Evolutionary conservation across 2,797 vertebrate species (phyloP).

Genomic region (Rhabdomys pumilio): DNA sequence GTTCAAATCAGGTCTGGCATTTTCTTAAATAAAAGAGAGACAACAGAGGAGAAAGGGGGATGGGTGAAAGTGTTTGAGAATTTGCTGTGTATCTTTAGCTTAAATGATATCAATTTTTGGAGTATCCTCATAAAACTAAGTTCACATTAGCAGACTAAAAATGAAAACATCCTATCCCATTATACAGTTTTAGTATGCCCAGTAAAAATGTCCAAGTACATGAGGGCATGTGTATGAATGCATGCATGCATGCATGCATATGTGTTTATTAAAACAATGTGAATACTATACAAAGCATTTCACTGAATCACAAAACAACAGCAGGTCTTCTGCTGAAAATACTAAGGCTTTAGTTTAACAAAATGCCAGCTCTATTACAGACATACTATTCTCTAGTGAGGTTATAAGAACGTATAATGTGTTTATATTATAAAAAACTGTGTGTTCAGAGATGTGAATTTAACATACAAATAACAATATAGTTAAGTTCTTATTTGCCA

Average conservation of each 20-base stretch:
- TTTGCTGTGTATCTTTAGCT: neutral
- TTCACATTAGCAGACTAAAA: conserved; percentile 18
- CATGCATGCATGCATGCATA: neutral
- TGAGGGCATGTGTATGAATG: neutral
- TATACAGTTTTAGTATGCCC: neutral
- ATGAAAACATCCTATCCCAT: neutral
- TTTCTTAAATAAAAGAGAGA: neutral
- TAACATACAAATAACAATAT: conserved; percentile 20
- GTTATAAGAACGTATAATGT: conserved; percentile 76
- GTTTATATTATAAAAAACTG: conserved; percentile 84
- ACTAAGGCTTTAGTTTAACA: conserved; percentile 83
- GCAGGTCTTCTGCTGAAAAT: conserved; percentile 43
- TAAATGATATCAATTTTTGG: conserved; percentile 9
- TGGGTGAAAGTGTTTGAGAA: neutral
- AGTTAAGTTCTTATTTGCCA: conserved; percentile 27
- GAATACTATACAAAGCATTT: neutral
- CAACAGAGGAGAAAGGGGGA: neutral
- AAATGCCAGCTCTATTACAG: conserved; percentile 83
- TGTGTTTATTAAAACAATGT: neutral
- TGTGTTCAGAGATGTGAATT: conserved; percentile 62
- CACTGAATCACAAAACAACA: neutral
- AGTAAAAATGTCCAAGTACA: conserved; percentile 2
- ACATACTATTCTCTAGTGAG: conserved; percentile 83
- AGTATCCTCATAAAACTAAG: neutral
- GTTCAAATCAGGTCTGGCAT: neutral